A percentile compares a stretch with the other conserved stretches of the same genome.
phyloP scores from a whole-genome alignment of 2,113 vertebrate genomes.

The Terrapene triunguis region DNA sequence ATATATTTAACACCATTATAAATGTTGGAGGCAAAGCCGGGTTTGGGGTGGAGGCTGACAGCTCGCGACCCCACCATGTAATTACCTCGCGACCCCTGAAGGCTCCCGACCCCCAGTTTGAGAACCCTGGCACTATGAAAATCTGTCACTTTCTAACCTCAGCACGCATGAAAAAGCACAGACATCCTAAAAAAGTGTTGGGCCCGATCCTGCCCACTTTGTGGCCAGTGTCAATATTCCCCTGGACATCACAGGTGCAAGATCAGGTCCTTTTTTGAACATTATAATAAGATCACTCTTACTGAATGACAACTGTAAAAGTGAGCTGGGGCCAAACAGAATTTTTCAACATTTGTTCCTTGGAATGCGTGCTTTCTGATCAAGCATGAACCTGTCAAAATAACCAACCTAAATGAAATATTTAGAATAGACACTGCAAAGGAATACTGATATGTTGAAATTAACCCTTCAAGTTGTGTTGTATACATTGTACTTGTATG shows the following conservation, averaged over 20 bases:
- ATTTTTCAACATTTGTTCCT: rapidly evolving
- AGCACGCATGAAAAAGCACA: neutral
- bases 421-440: no score
- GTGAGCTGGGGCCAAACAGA: rapidly evolving
- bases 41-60: no score
- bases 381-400: neutral
- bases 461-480: neutral
- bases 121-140: neutral
- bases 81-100: no score
- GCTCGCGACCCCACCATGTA: no score
- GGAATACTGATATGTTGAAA: rapidly evolving
- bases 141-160: neutral
- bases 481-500: neutral
- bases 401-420: neutral
- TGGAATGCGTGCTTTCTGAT: neutral
- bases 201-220: neutral
- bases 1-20: no score
- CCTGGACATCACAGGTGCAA: neutral
- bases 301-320: neutral
- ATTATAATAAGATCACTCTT: neutral
- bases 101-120: no score
- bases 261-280: neutral
- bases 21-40: no score
- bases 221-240: neutral
- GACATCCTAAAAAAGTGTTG: neutral